A percentile compares a stretch with the other conserved stretches of the same genome.
Evolutionary conservation across 1,140 invertebrate genomes (phyloP).

Genomic region (Anoplolepis gracilipes): DNA sequence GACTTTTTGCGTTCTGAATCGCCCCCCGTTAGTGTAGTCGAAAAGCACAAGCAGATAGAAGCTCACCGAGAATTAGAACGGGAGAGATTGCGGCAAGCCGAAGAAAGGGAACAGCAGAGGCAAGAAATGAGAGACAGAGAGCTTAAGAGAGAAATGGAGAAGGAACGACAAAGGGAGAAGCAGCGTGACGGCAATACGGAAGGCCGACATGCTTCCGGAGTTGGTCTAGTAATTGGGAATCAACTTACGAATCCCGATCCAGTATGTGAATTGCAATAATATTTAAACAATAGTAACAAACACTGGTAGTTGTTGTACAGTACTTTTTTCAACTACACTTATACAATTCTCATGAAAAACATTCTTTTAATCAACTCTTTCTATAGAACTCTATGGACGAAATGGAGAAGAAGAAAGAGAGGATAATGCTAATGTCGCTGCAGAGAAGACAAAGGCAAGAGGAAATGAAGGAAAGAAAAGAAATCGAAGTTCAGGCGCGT

Average conservation of each 20-base stretch:
- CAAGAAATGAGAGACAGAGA: conserved; percentile 80
- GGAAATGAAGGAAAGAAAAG: conserved; percentile 93
- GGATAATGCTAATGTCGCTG: conserved; percentile 94
- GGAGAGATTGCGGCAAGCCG: conserved; percentile 82
- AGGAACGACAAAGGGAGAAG: conserved; percentile 83
- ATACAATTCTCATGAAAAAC: not conserved
- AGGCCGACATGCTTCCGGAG: conserved; percentile 78
- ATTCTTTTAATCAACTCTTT: not conserved
- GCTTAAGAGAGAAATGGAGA: conserved; percentile 81
- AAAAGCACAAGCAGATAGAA: conserved; percentile 79
- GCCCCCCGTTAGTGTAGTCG: conserved; percentile 67
- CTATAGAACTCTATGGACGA: conserved; percentile 92
- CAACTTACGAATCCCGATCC: conserved; percentile 90
- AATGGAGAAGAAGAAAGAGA: conserved; percentile 96
- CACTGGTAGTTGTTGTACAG: too few species aligned
- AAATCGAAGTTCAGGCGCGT: conserved; percentile 93
- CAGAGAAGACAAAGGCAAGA: conserved; percentile 96
- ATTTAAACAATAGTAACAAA: conserved; percentile 74
- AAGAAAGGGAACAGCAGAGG: conserved; percentile 82
- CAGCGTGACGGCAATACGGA: conserved; percentile 76
- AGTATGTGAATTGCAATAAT: conserved; percentile 83
- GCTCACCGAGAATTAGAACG: conserved; percentile 81
- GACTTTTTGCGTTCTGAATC: conserved; percentile 80
- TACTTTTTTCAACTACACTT: not conserved
- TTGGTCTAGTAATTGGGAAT: conserved; percentile 90